Evolutionary conservation across 2,113 vertebrate species (phyloP), one percentile per base, ranked within the genome.

Genomic region (Sturnira hondurensis): DNA sequence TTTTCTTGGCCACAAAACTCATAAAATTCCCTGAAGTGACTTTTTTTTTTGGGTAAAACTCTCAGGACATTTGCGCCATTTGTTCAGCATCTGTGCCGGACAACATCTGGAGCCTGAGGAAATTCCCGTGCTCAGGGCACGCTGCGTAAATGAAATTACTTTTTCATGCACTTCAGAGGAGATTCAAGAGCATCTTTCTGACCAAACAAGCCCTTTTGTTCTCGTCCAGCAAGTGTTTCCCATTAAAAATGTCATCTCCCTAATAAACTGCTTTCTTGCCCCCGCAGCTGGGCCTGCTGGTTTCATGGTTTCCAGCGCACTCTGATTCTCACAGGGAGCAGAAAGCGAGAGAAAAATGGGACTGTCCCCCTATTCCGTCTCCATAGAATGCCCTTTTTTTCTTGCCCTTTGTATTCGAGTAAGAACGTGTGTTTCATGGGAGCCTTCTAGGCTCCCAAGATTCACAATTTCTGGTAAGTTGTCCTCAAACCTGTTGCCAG

Each of bases 221-320:
- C 98, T 99, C 98, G 96, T 97, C 97, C 97, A 98, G 98, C 99
- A 99, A 99, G 98, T 99, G 99, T 98, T 99, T 99, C 98, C 99
- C 98, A 99, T 99, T 99, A 99, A 98, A 98, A 98, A 98, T 99
- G 99, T 99, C 99, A 99, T 99, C 98, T 99, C 98, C 98, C 97
- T 98, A 99, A 99, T 99, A 99, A 99, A 99, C 99, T 98, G 98
- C 98, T 98, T 98, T 95, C 96, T 98, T 98, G 98, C 98, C 98
- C 98, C 98, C 98, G 97, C 98, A 99, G 99, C 99, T 99, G 99
- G 98, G 98, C 54, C 97, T 97, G 97, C 97, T 98, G 98, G 98
- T 98, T 97, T 97, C 97, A 84, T 78, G 97, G 95, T 71, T 98
- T 98, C 98, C 93, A 97, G 97, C 94, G 96, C 96, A 26, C 93